Base-by-base conservation (phyloP, 2,113 vertebrate species). In the Platichthys stellatus region DNA sequence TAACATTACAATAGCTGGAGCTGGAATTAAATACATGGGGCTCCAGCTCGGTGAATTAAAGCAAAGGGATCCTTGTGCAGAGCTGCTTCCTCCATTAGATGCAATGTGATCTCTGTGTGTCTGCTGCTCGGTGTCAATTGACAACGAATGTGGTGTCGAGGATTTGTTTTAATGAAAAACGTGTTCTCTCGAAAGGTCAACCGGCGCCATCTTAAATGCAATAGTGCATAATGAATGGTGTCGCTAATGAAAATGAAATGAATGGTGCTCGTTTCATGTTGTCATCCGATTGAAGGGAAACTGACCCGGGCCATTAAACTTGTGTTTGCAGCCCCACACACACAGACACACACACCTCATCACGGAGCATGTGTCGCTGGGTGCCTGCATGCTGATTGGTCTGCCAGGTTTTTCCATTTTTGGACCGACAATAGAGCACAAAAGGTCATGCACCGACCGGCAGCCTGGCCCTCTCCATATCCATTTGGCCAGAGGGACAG, bases 401-500 rank as follows among this genome's bases (percentile, higher is more conserved):
- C 18, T 5, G 45, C 4, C 38, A 17, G 13, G 17, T 51, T 74
- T 51, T 74, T 74, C 2, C 13, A 23, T 64, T 63, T 60, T 62
- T 56, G 0, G 11, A 26, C 6, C 23, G 20, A 69, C 54, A 70
- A 18, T 2, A n/a, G 23, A 38, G 26, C 69, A 49, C 20, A 0
- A 20, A 73, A 76, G 82, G 84, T 74, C 71, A 54, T 38, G 2
- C 21, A 18, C 24, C 59, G 74, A 57, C 74, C 62, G 63, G 40
- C 40, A 43, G 40, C 85, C 58, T 28, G 69, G 24, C 73, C 70
- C 74, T 82, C 88, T 90, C 58, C 65, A 89, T 62, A 72, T 85
- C 80, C 73, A 86, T 81, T 82, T 82, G 73, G 80, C 72, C 38
- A 24, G 15, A 66, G 62, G 49, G 72, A 75, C 57, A 15, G 61